Evolutionary conservation across 2,797 vertebrate species (phyloP).

Genomic region (Rachycentron canadum): DNA sequence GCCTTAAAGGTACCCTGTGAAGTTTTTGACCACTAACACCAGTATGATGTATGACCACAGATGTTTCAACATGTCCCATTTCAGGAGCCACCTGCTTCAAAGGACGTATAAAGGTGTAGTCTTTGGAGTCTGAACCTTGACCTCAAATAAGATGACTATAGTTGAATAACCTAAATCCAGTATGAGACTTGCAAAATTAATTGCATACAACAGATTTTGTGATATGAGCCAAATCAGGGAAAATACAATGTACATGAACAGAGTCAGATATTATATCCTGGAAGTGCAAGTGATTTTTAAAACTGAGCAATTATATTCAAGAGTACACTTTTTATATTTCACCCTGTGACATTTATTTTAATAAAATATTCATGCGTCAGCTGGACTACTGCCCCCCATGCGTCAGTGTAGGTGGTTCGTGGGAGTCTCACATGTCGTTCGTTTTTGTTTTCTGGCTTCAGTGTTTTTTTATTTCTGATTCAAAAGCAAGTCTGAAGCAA

Average conservation of each 20-base stretch:
- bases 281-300: constrained; percentile 22
- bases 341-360: constrained; percentile 45
- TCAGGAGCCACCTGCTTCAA: constrained; percentile 43
- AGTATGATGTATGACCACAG: too few species aligned
- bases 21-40: not conserved
- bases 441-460: constrained; percentile 19
- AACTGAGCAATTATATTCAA: constrained; percentile 11
- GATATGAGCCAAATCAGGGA: not conserved
- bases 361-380: constrained; percentile 35
- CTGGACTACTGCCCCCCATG: constrained; percentile 38
- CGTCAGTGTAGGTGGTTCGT: constrained; percentile 54
- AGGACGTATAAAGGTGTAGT: not conserved
- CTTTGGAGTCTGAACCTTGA: too few species aligned
- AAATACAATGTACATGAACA: not conserved
- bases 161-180: not conserved
- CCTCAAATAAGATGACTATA: too few species aligned
- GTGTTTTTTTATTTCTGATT: constrained; percentile 34
- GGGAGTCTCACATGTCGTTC: constrained; percentile 59
- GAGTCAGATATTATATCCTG: constrained; percentile 1
- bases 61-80: constrained; percentile 2
- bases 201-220: constrained; percentile 1
- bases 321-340: constrained; percentile 22
- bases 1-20: not conserved
- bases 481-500: constrained; percentile 44
- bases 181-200: not conserved